Base-by-base conservation (phyloP, 2,113 vertebrate genomes). In the Prunella fulvescens region DNA sequence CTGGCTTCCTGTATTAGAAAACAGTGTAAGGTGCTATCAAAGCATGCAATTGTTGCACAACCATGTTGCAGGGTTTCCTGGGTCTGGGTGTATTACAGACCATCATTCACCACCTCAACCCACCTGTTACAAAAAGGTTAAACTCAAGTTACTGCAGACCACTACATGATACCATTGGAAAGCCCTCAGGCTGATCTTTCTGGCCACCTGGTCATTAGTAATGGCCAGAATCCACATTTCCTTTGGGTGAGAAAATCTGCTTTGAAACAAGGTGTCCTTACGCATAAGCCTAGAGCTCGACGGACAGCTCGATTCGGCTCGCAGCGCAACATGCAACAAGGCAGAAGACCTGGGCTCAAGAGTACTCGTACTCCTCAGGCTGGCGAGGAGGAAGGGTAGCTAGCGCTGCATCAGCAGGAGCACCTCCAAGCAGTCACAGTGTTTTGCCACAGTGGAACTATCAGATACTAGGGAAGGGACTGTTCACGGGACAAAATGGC, bases 261-360 rank as follows among this genome's bases (percentile, higher is more conserved):
- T 92, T 87, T 80, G 64, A 57, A 86, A 94, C 58, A 67, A 82
- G 84, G 51, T 74, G 50, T 74, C 67, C 84, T 89, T 60, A 94
- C 61, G 85, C 5, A 2, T 91, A 95, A 77, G 70, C 57, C 96
- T 95, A 57, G 28, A 91, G 90, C 62, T 88, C 88, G 81, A 81
- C 88, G 14, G 11, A 53, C 64, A 76, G 96, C 93, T 97, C 64
- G 2, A 64, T 69, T 95, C 82, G 97, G 96, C 97, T 97, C 69
- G 26, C 80, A 98, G 97, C 88, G 92, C 97, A 95, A 97, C 98
- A 98, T 98, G 98, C 98, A 98, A 96, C 95, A 97, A 96, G 93
- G 98, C 98, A 48, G 72, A 83, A 94, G 92, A 96, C 85, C 95
- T 92, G 93, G 90, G 89, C 83, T 96, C 90, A 95, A 96, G 93